Base-by-base conservation (phyloP, 2,888 invertebrate genomes). In the Physocephala rufipes region DNA sequence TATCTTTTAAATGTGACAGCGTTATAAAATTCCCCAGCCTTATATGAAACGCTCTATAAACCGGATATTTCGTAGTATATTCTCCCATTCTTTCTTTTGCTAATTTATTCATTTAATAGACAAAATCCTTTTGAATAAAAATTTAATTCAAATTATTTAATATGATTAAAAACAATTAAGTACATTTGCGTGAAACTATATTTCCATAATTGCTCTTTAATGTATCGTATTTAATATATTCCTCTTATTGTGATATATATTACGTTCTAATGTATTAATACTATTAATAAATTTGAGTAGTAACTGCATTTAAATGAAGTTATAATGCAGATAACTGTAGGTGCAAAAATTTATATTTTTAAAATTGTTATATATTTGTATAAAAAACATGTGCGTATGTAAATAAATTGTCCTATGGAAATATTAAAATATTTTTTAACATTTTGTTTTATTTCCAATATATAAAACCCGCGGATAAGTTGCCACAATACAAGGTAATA, bases 191-290 rank as follows among this genome's bases (percentile, higher is more conserved):
- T 21, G 24, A 2, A 62, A 30, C 43, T 30, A 36, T n/a, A n/a
- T 36, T 62, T 43, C 21, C 16, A 61, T 30, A 4, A 7, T 36
- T 36, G 36, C 36, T 36, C 4, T 36, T 36, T 7, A 21, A 53
- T 24, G 15, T 67, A 58, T n/a, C n/a, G n/a, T 67, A 51, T 76
- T 72, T 79, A 77, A 75, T 81, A 76, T 82, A 82, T 81, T 81
- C 81, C 81, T 81, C 81, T 79, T 81, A 82, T 82, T 81, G 82
- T 82, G 82, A 82, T 82, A 82, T n/a, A n/a, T 82, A 81, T 81
- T 79, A 73, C 76, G 73, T 74, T 55, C 36, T 43, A 36, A 62
- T 62, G 21, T 64, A 64, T 66, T 65, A 62, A 5, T 36, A 30
- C 30, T 61, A 43, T 62, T 43, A 30, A 19, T 43, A 59, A 53